Evolutionary conservation across 64 coral and sea anemone genomes (phyloP).

Genomic region (Stylophora pistillata): DNA sequence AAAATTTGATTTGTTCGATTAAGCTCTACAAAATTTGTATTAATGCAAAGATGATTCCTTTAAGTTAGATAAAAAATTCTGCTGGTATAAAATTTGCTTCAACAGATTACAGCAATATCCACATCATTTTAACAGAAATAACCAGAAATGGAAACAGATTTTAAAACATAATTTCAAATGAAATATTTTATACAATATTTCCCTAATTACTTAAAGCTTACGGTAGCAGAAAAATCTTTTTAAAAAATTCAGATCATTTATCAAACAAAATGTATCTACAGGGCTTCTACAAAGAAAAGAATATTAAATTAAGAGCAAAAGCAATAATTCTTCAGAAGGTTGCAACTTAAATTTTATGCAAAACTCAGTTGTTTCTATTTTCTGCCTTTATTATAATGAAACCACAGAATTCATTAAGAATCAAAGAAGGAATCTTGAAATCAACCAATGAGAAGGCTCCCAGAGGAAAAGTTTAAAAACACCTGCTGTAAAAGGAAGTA

Average conservation of each 20-base stretch:
- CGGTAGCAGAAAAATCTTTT: too few relatives aligned
- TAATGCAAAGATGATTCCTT: too few relatives aligned
- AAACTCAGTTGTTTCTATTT: not conserved
- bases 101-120: too few relatives aligned
- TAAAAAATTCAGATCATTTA: not conserved
- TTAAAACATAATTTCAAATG: too few relatives aligned
- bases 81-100: too few relatives aligned
- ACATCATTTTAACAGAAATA: too few relatives aligned
- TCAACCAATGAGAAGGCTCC: not conserved
- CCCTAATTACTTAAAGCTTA: too few relatives aligned
- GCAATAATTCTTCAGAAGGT: not conserved
- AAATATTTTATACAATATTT: too few relatives aligned
- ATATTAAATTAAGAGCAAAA: not conserved
- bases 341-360: not conserved
- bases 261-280: not conserved
- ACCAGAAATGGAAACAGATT: too few relatives aligned
- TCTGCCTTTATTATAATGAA: not conserved
- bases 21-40: too few relatives aligned
- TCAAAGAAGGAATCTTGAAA: not conserved
- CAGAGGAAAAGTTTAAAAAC: not conserved
- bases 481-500: conserved; percentile 13
- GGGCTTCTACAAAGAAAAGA: not conserved
- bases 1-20: too few relatives aligned
- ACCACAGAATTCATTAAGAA: conserved; percentile 1
- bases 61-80: too few relatives aligned